Conservation (phyloP, 2,113 vertebrate genomes). For the Caranx ignobilis region DNA sequence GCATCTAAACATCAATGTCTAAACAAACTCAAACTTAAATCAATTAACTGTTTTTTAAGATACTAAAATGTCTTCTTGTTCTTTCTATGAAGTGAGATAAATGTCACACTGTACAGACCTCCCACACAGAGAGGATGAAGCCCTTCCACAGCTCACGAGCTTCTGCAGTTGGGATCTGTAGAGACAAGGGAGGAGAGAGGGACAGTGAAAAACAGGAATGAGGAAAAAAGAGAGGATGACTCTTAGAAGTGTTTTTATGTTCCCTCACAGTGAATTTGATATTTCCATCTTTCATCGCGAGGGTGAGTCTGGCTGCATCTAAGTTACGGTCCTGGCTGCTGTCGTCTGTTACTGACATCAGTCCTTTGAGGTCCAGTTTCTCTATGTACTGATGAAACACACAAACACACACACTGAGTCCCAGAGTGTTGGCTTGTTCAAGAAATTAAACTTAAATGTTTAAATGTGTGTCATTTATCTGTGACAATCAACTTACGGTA, state of each 20-base stretch:
- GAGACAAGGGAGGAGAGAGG: background rate
- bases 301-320: slow-evolving; percentile 66
- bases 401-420: slow-evolving; percentile 6
- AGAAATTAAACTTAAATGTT: background rate
- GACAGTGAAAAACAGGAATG: background rate
- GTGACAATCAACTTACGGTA: slow-evolving; percentile 73
- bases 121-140: slow-evolving; percentile 83
- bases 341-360: slow-evolving; percentile 81
- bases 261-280: slow-evolving; percentile 84
- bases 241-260: background rate
- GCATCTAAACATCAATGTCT: background rate
- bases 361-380: slow-evolving; percentile 81
- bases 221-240: background rate
- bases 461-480: background rate
- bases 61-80: background rate
- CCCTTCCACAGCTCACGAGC: slow-evolving; percentile 89
- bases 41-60: background rate
- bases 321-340: slow-evolving; percentile 64
- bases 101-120: slow-evolving; percentile 78
- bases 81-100: background rate
- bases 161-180: slow-evolving; percentile 84
- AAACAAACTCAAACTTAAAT: background rate
- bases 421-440: background rate
- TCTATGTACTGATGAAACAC: slow-evolving; percentile 83
- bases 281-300: slow-evolving; percentile 73